phyloP scores from a whole-genome alignment of 2,888 invertebrate species.

The Temnothorax rugatulus region DNA sequence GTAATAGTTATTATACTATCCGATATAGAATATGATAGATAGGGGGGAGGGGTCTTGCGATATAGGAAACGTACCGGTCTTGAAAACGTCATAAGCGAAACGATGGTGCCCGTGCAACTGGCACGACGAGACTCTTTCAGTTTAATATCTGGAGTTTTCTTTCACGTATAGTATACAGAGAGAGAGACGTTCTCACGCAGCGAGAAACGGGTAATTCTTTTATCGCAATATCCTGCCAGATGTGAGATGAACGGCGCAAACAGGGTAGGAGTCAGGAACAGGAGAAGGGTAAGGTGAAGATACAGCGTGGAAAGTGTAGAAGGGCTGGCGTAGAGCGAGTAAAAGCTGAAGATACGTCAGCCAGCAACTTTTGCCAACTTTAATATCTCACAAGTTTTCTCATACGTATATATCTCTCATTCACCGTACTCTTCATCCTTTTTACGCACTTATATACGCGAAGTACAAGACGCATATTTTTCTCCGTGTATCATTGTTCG shows the following conservation, averaged over 20 bases:
- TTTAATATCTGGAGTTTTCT: slow-evolving; percentile 71
- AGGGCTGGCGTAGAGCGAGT: slow-evolving; percentile 45
- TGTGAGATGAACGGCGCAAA: slow-evolving; percentile 52
- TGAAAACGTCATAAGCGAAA: slow-evolving; percentile 18
- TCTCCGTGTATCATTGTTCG: background rate
- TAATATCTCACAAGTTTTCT: slow-evolving; percentile 78
- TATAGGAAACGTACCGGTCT: slow-evolving; percentile 25
- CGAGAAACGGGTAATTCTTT: slow-evolving; percentile 72
- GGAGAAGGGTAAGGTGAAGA: slow-evolving; percentile 43
- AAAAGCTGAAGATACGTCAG: slow-evolving; percentile 63
- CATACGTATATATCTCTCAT: slow-evolving; percentile 55
- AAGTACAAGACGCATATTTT: background rate
- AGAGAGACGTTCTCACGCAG: slow-evolving; percentile 60
- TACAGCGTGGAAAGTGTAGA: slow-evolving; percentile 60
- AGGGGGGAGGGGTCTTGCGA: background rate
- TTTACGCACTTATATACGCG: slow-evolving; percentile 9
- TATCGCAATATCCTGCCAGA: slow-evolving; percentile 73
- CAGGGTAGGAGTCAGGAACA: slow-evolving; percentile 39
- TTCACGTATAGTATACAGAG: slow-evolving; percentile 61
- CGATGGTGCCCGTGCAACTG: slow-evolving; percentile 35
- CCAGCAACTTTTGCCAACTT: slow-evolving; percentile 72
- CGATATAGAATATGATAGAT: background rate
- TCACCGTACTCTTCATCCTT: slow-evolving; percentile 6
- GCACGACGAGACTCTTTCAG: slow-evolving; percentile 55
- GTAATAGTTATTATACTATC: slow-evolving; percentile 9